Conservation (phyloP, 23 tunicate genomes). For the Phallusia fumigata region DNA sequence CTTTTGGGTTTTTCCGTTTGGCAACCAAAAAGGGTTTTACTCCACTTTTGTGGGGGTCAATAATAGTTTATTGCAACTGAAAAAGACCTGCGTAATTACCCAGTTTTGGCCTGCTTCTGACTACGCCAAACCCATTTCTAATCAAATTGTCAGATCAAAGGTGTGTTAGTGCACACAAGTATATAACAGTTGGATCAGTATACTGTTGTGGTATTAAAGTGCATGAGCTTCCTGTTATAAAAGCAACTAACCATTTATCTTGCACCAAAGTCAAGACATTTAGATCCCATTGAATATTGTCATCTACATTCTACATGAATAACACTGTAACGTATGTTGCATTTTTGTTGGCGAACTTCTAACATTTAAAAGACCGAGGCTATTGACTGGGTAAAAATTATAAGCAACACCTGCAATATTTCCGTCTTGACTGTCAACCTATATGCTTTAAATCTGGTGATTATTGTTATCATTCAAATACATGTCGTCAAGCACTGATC, state of each 20-base stretch:
- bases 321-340: background rate
- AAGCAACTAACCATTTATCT: background rate
- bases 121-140: too few species aligned
- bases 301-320: background rate
- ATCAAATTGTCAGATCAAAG: too few species aligned
- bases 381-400: background rate
- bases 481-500: conserved; percentile 18
- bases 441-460: conserved; percentile 14
- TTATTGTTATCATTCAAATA: conserved; percentile 16
- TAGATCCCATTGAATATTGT: background rate
- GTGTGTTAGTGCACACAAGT: too few species aligned
- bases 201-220: background rate
- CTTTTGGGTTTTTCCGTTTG: too few species aligned
- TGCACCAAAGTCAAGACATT: background rate
- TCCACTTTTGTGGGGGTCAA: too few species aligned
- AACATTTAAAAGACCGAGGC: too few species aligned
- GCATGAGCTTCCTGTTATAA: background rate
- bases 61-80: too few species aligned
- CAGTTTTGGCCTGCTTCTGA: too few species aligned
- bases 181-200: background rate
- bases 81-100: too few species aligned
- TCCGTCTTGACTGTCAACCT: background rate
- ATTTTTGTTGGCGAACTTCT: background rate
- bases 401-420: too few species aligned
- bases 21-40: too few species aligned